Base-by-base conservation (phyloP, 2,888 invertebrate species). In the Dasysyrphus albostriatus region DNA sequence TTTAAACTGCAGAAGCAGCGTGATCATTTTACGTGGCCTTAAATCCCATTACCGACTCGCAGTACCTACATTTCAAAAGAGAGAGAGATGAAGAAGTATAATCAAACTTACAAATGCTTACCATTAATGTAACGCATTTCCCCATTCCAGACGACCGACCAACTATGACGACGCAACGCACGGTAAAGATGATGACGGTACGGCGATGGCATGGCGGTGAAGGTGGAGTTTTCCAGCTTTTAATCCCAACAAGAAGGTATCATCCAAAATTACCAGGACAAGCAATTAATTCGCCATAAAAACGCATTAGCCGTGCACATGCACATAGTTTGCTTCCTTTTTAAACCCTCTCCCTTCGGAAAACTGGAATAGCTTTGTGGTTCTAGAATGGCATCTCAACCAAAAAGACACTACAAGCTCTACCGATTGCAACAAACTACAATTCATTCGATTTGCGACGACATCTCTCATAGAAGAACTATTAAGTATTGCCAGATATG, bases 281-380 rank as follows among this genome's bases (percentile, higher is more conserved):
- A 74, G 83, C 88, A 88, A 88, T 88, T 88, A 88, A 88, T 88
- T 88, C 83, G 76, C 88, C 83, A 76, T 88, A 83, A 83, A 83
- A 88, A 88, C 83, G 88, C 88, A 87, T 87, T 83, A 87, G 83
- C 78, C 63, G 85, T 47, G 76, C 81, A 81, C 84, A 67, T 49
- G 34, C 19, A 61, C 61, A 69, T 69, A 69, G 74, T 29, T 47
- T 39, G 44, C 58, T 29, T 69, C 42, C 42, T 39, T 47, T 24
- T 47, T 24, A 24, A 24, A 24, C 24, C 24, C 24, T 24, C 24
- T 24, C 12, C 3, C 58, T 72, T 16, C 59, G 24, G 4, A 5
- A 54, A 54, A 29, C 8, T 32, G 8, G 47, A 58, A 59, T 80
- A 59, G 24, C 32, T 54, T 54, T 39, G 73, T 7, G 49, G 34